Evolutionary conservation across 2,888 invertebrate species (phyloP), one percentile per base, ranked within the genome.

Genomic region (Pristionchus mayeri): DNA sequence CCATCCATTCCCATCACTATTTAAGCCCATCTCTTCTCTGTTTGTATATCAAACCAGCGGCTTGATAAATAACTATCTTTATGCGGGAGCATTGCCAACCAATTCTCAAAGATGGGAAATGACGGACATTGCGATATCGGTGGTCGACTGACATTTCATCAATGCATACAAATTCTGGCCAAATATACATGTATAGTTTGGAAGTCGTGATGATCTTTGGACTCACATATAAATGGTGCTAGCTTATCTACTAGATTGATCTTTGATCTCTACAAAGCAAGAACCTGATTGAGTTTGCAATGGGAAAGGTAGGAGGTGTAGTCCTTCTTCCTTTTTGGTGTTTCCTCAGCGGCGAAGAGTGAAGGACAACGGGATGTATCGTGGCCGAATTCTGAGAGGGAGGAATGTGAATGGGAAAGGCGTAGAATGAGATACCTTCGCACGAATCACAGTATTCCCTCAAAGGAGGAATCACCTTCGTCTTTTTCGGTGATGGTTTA

Each of bases 361-460:
- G 44, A 71, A 6, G 83, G 67, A 71, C 83, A 83, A 30, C 2
- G 34, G 21, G 71, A 48, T 18, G 83, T 83, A 83, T 83, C 83
- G 18, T 83, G 83, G 11, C 50, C 83, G 34, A 83, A 83, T 52
- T 48, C 83, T 83, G n/a, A 44, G 44, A 44, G 44, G 13, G 44
- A 44, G 44, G 13, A 44, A n/a, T 0, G 6, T 80, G 27, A 81
- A 24, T 30, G 11, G 16, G 16, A 9, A 34, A 50, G 30, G 37
- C 9, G 40, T 16, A 18, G 2, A 57, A 34, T 21, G 9, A 9
- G n/a, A 81, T 81, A 96, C 96, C 95, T 95, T 98, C 98, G 94
- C 98, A 98, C 88, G 95, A 95, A 90, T 96, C 96, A 94, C 98
- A 98, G 94, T 97, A 98, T 75, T 96, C 95, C 85, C 97, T 94